phyloP scores from a whole-genome alignment of 2,888 invertebrate genomes.

The Ophion slaviceki region DNA sequence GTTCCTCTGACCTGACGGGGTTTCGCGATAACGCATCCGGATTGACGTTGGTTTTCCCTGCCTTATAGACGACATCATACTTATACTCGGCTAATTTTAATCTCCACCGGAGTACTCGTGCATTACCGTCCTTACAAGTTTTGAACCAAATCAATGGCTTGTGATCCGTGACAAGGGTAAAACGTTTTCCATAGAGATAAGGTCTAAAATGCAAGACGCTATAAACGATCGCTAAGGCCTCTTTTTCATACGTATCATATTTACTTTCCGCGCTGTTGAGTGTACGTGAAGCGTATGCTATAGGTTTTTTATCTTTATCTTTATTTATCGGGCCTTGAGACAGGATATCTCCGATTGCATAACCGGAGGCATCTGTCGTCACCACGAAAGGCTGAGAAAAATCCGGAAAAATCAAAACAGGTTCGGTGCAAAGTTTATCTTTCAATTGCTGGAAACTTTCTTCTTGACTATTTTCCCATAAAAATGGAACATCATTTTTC shows the following conservation, averaged over 20 bases:
- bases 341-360: too few relatives aligned
- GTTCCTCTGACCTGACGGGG: constrained; percentile 17
- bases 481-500: constrained; percentile 50
- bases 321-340: too few relatives aligned
- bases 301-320: constrained; percentile 40
- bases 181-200: too few relatives aligned
- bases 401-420: constrained; percentile 47
- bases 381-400: background rate
- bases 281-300: constrained; percentile 67
- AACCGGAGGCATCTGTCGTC: too few relatives aligned
- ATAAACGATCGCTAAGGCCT: too few relatives aligned
- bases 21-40: constrained; percentile 49
- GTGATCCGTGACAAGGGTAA: too few relatives aligned
- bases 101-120: constrained; percentile 74
- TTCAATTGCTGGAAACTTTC: constrained; percentile 60
- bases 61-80: constrained; percentile 70
- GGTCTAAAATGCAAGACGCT: too few relatives aligned
- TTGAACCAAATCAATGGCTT: constrained; percentile 58
- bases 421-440: constrained; percentile 40
- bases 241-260: too few relatives aligned
- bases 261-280: too few relatives aligned
- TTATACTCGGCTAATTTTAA: constrained; percentile 74
- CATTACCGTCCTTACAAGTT: constrained; percentile 65
- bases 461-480: constrained; percentile 47
- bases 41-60: constrained; percentile 49